Conservation (phyloP, 2,888 invertebrate genomes). For the Eristalis intricaria region DNA sequence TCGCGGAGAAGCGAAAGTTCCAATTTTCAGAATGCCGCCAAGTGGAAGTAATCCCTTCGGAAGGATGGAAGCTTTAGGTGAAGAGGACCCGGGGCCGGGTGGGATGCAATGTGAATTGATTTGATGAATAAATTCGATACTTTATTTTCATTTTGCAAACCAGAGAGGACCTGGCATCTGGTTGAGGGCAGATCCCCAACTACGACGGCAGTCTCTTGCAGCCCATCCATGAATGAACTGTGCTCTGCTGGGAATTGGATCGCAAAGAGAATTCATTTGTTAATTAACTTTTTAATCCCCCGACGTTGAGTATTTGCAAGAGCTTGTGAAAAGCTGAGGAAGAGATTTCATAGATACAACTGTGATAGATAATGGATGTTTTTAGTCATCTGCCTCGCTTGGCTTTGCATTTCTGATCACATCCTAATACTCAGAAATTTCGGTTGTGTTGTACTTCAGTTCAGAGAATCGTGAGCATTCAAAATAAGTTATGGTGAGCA, state of each 20-base stretch:
- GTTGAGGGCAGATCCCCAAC: background rate
- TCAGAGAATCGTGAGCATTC: too few species aligned
- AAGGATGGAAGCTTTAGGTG: background rate
- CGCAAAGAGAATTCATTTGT: background rate
- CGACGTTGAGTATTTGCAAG: background rate
- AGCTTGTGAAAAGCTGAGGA: background rate
- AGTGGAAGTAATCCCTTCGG: conserved; percentile 20
- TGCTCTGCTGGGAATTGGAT: background rate
- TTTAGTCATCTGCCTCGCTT: too few species aligned
- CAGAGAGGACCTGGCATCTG: background rate
- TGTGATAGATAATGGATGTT: background rate
- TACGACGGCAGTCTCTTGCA: background rate
- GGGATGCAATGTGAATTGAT: conserved; percentile 12
- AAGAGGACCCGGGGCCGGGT: background rate
- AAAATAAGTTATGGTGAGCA: too few species aligned
- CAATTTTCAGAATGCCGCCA: background rate
- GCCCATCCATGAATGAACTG: background rate
- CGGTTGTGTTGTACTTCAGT: too few species aligned
- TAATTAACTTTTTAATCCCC: background rate
- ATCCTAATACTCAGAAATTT: too few species aligned
- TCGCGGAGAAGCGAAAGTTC: background rate
- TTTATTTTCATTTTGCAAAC: background rate
- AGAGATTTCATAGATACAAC: background rate
- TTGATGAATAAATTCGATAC: conserved; percentile 32
- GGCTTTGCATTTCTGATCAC: too few species aligned